Evolutionary conservation across 2,113 vertebrate species (phyloP).

Genomic region (Halcyon malimbica): DNA sequence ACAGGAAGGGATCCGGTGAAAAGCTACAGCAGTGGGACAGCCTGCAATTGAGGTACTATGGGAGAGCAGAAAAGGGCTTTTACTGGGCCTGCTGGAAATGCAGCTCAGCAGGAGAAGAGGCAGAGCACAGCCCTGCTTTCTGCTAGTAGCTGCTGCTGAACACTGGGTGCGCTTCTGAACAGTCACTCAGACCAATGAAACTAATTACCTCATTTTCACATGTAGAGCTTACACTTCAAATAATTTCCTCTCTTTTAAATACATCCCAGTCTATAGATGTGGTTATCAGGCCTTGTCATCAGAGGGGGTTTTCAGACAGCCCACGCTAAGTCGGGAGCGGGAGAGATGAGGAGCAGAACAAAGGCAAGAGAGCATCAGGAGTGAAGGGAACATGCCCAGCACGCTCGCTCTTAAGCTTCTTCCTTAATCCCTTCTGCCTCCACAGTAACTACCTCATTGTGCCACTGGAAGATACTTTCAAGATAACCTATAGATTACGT

Average conservation of each 20-base stretch:
- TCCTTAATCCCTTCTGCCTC: not conserved
- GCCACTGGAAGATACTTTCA: not conserved
- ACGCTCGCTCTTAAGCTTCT: not conserved
- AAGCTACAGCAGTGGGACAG: fast-evolving
- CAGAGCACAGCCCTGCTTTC: not conserved
- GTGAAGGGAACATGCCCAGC: not conserved
- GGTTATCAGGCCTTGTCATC: not conserved
- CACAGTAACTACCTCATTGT: not conserved
- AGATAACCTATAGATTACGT: not conserved
- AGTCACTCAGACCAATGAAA: not conserved
- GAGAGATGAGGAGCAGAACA: not conserved
- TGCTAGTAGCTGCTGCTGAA: not conserved
- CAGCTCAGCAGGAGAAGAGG: not conserved
- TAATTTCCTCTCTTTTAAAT: not conserved
- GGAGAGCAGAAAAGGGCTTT: not conserved
- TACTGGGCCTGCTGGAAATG: not conserved
- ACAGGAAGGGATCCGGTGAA: fast-evolving
- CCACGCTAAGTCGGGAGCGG: fast-evolving
- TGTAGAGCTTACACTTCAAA: not conserved
- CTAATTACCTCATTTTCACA: not conserved
- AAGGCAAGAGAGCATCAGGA: not conserved
- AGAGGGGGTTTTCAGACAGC: not conserved
- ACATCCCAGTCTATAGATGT: not conserved
- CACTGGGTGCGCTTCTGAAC: fast-evolving
- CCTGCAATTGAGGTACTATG: not conserved